phyloP scores from a whole-genome alignment of 1,140 invertebrate species.

The Rhyacophila brunnea region DNA sequence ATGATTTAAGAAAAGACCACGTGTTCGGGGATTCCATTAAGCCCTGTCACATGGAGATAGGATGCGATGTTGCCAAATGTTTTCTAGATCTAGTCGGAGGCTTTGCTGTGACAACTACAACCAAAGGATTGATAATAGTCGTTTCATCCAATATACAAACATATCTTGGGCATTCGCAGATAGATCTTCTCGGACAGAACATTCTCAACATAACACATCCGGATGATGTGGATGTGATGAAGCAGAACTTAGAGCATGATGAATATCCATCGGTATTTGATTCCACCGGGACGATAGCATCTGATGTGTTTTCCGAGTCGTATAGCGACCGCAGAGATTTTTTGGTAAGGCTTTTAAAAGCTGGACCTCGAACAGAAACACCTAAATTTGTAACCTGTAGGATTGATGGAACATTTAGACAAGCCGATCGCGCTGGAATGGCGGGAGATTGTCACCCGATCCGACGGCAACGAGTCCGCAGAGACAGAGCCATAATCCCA shows the following conservation, averaged over 20 bases:
- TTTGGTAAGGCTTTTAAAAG: slow-evolving; percentile 60
- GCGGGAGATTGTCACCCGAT: slow-evolving; percentile 54
- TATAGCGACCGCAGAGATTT: slow-evolving; percentile 54
- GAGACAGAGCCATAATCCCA: slow-evolving; percentile 52
- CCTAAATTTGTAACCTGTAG: slow-evolving; percentile 72
- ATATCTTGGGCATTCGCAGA: slow-evolving; percentile 80
- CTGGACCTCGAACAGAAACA: slow-evolving; percentile 66
- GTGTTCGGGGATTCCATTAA: slow-evolving; percentile 57
- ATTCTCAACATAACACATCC: slow-evolving; percentile 77
- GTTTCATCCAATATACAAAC: slow-evolving; percentile 83
- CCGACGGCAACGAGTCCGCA: slow-evolving; percentile 51
- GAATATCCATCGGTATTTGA: slow-evolving; percentile 19
- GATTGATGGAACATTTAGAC: slow-evolving; percentile 56
- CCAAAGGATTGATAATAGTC: slow-evolving; percentile 81
- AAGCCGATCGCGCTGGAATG: slow-evolving; percentile 53
- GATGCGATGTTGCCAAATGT: slow-evolving; percentile 49
- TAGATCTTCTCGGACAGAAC: slow-evolving; percentile 84
- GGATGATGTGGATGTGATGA: slow-evolving; percentile 76
- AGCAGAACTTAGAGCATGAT: slow-evolving; percentile 66
- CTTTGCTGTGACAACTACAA: slow-evolving; percentile 80
- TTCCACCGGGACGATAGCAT: slow-evolving; percentile 39
- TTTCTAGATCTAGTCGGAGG: slow-evolving; percentile 62
- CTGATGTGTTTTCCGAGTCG: slow-evolving; percentile 35
- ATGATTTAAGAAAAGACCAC: slow-evolving; percentile 65
- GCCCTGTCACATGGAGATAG: slow-evolving; percentile 46